Evolutionary conservation across 2,797 vertebrate genomes (phyloP).

Genomic region (Platalea minor): DNA sequence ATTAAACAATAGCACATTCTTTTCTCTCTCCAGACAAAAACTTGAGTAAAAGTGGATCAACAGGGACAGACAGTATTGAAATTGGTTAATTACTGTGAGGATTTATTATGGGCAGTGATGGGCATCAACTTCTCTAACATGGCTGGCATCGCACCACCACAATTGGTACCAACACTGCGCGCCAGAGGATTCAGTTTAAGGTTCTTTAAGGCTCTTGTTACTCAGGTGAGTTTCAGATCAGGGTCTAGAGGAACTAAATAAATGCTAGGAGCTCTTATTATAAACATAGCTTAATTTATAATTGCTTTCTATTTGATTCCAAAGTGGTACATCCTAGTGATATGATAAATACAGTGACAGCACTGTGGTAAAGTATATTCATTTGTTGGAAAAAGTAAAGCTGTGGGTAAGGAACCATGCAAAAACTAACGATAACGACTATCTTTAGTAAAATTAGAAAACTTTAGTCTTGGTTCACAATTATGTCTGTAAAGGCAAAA

Average conservation of each 20-base stretch:
- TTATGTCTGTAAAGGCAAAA: background rate
- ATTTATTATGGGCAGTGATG: background rate
- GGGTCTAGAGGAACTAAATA: background rate
- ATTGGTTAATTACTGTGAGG: background rate
- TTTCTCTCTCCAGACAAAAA: background rate
- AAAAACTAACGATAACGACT: background rate
- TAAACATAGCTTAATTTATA: background rate
- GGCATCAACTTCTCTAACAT: background rate
- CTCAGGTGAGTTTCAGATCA: background rate
- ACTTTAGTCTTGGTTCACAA: background rate
- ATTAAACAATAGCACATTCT: background rate
- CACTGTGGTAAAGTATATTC: background rate
- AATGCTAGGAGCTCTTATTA: background rate
- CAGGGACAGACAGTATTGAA: background rate
- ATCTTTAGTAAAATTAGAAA: background rate
- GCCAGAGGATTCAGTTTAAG: background rate
- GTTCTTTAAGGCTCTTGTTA: background rate
- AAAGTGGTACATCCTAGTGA: background rate
- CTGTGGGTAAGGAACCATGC: background rate
- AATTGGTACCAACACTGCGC: fast-evolving
- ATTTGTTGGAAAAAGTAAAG: background rate
- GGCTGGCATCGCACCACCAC: background rate
- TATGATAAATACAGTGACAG: background rate
- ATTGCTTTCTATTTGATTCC: background rate
- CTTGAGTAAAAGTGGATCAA: background rate